A percentile compares a stretch with the other conserved stretches of the same genome.
phyloP scores from a whole-genome alignment of 1,140 invertebrate species.

The Trypoxylus dichotomus region DNA sequence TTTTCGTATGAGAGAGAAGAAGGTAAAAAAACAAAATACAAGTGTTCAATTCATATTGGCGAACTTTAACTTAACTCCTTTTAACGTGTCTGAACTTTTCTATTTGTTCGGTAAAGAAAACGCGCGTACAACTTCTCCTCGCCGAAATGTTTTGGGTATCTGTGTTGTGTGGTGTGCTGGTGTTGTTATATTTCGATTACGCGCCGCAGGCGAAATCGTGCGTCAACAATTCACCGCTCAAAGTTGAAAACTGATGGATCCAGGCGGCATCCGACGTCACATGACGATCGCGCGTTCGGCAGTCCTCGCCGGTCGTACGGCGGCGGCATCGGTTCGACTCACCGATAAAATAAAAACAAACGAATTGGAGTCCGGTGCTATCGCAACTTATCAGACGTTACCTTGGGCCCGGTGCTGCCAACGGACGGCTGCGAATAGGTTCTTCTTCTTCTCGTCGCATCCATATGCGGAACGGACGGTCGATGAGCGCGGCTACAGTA shows the following conservation, averaged over 20 bases:
- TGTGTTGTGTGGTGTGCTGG: not conserved
- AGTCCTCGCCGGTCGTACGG: not conserved
- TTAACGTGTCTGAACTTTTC: not conserved
- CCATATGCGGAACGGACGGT: too few species aligned
- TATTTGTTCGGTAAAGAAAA: not conserved
- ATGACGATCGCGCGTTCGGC: constrained; percentile 1
- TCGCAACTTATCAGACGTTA: constrained; percentile 23
- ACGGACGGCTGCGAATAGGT: not conserved
- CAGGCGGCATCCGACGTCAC: constrained; percentile 9
- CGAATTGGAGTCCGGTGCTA: constrained; percentile 13
- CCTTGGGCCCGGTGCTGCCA: not conserved
- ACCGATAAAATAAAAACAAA: constrained; percentile 23
- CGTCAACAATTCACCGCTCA: constrained; percentile 15
- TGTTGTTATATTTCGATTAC: not conserved
- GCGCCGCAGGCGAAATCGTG: constrained; percentile 18
- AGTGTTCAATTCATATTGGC: not conserved
- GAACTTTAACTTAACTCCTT: not conserved
- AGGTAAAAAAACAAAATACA: not conserved
- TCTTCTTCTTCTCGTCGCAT: too few species aligned
- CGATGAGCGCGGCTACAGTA: too few species aligned
- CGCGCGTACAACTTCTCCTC: not conserved
- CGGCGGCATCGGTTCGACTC: not conserved
- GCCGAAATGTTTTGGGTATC: not conserved
- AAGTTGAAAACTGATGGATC: constrained; percentile 21
- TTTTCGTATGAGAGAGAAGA: not conserved